Base-by-base conservation (phyloP, 2,888 invertebrate species). In the Luperina testacea region DNA sequence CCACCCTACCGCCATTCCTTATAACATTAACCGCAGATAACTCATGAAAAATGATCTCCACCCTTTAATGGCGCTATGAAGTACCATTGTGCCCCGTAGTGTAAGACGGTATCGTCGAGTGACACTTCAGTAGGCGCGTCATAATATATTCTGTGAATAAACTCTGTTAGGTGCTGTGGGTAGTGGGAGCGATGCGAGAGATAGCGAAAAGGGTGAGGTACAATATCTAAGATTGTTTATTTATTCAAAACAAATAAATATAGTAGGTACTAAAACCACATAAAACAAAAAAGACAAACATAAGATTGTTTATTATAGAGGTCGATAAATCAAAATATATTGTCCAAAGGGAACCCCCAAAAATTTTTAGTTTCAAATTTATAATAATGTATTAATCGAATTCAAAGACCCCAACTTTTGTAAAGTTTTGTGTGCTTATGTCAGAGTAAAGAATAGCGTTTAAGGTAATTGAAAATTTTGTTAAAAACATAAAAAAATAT, bases 141-240 rank as follows among this genome's bases (percentile, higher is more conserved):
- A 75, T 87, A 87, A 87, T 83, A 75, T 86, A 86, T 83, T 80
- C 75, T 83, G 80, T 20, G 76, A 72, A 48, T 67, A 63, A 75
- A 82, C 74, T 42, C 15, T 4, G 15, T 63, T 17, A 53, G 65
- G 80, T 7, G 1, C 6, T 20, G 65, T 4, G 6, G 0, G 64
- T 42, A 83, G 13, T 1, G 51, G 4, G 3, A 70, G 87, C 75
- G 11, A 70, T 1, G 75, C 76, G 20, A 72, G 59, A 15, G 38
- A 65, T 57, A 61, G 42, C 32, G 15, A 20, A 9, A 20, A 24
- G 8, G 6, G 11, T 7, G 27, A 32, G 9, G 7, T 57, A 24
- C 11, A 57, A 57, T 57, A 57, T 57, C 57, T n/a, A 57, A n/a
- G 24, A 57, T 24, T 24, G 24, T 57, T 24, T 57, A 57, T 57